Evolutionary conservation across 35 echinoderm and acorn worm species (phyloP), one percentile per base, ranked within the genome.

Genomic region (Apostichopus parvimensis): DNA sequence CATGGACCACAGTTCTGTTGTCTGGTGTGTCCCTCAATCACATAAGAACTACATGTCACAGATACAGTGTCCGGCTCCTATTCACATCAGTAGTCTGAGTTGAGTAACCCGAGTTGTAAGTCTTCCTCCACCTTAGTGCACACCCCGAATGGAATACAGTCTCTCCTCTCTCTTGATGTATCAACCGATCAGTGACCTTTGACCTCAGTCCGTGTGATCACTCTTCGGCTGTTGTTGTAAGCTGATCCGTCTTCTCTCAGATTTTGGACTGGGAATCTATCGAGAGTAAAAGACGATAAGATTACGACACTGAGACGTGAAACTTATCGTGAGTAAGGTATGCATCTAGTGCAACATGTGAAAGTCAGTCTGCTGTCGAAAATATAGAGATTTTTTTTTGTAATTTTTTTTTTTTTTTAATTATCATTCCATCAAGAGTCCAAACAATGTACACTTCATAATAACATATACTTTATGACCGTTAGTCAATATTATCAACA

Each of bases 211-310:
- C 15, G 17, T 28, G 64, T 88, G 86, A 73, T 88, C 86, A n/a
- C 28, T 88, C 86, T 66, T 88, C 24, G 86, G 85, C 57, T 88
- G 86, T 18, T 88, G 86, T 45, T 53, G 86, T 52, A 88, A 45
- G 57, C 86, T 88, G 86, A 88, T 88, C 75, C 86, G 60, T 88
- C 86, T 60, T 88, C 86, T 88, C 25, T 88, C 86, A 28, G 86
- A 88, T 73, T 88, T 88, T 22, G 86, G 86, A 73, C 86, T 88
- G 8, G 86, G 86, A 72, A 88, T 28, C 86, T 88, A 58, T 24
- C 14, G 22, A 4, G 52, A 20, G 55, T 45, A 34, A 24, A 12
- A 52, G 8, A 52, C 20, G 55, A 53, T 54, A 57, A 82, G 52
- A 18, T 80, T 80, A 17, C 7, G 22, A 53, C 34, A 45, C 34